These are phyloP conservation scores for Gadopsis marmoratus DNA, from an alignment of 2,797 vertebrate genomes.

Conservation along the genomic window DNA sequence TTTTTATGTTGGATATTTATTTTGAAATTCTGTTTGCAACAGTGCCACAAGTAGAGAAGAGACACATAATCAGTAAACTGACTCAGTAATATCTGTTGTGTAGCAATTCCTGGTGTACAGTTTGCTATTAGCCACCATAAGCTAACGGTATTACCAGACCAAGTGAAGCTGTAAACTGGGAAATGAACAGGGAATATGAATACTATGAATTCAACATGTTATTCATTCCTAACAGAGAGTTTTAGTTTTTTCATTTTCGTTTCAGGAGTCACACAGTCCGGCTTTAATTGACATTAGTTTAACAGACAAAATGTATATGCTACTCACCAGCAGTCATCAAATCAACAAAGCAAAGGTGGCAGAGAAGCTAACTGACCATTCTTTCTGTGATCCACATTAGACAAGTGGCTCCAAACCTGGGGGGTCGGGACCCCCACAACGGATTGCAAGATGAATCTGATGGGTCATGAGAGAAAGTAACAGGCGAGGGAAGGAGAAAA, in stretches of 20 bases:
- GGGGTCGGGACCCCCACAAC: background rate
- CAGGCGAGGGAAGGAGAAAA: background rate
- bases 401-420: background rate
- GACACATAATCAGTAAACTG: background rate
- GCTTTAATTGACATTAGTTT: background rate
- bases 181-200: background rate
- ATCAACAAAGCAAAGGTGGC: background rate
- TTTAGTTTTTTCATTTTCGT: background rate
- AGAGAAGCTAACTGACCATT: background rate
- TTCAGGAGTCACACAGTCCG: background rate
- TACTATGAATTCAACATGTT: background rate
- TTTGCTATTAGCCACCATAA: no score
- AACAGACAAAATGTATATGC: background rate
- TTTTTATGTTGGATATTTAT: background rate
- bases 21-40: background rate
- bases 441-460: background rate
- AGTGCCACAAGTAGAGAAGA: background rate
- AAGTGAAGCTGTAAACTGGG: background rate
- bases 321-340: background rate
- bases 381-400: background rate
- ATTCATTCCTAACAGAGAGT: background rate
- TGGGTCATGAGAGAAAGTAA: no score
- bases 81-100: background rate
- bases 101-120: background rate
- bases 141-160: background rate